Evolutionary conservation across 2,113 vertebrate genomes (phyloP).

Genomic region (Nothocercus julius): DNA sequence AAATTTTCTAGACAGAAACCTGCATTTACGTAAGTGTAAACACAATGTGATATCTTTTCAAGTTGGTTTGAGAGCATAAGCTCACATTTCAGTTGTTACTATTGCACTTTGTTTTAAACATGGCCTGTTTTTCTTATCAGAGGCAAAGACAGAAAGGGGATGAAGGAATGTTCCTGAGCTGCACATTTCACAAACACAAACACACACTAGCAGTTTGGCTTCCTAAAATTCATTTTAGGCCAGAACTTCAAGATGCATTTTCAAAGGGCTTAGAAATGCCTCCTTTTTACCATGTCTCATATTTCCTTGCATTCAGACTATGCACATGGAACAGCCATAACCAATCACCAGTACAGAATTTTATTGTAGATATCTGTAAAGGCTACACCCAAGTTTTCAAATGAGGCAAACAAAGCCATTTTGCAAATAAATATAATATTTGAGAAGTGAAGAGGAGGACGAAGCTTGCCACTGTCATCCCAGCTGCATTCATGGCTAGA

Average conservation of each 20-base stretch:
- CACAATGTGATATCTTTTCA: background rate
- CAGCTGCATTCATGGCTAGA: background rate
- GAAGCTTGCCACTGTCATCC: background rate
- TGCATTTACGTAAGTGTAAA: background rate
- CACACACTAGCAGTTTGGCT: background rate
- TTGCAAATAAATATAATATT: background rate
- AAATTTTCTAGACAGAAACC: background rate
- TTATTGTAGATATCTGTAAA: background rate
- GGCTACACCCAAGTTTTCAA: background rate
- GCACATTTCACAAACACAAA: background rate
- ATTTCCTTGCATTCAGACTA: background rate
- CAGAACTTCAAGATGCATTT: background rate
- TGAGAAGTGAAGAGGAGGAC: background rate
- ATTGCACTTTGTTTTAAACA: background rate
- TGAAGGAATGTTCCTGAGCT: background rate
- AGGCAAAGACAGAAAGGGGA: background rate
- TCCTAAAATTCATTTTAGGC: background rate
- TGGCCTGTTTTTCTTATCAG: background rate
- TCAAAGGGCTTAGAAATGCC: background rate
- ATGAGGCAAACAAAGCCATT: background rate
- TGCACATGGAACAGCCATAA: background rate
- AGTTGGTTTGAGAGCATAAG: background rate
- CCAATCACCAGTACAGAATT: background rate
- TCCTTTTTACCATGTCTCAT: background rate
- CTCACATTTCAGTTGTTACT: background rate